Percentiles rank a stretch among this genome's conserved stretches.
These are phyloP conservation scores for Oncopeltus fasciatus DNA, from an alignment of 1,140 invertebrate genomes.

Conservation along the genomic window DNA sequence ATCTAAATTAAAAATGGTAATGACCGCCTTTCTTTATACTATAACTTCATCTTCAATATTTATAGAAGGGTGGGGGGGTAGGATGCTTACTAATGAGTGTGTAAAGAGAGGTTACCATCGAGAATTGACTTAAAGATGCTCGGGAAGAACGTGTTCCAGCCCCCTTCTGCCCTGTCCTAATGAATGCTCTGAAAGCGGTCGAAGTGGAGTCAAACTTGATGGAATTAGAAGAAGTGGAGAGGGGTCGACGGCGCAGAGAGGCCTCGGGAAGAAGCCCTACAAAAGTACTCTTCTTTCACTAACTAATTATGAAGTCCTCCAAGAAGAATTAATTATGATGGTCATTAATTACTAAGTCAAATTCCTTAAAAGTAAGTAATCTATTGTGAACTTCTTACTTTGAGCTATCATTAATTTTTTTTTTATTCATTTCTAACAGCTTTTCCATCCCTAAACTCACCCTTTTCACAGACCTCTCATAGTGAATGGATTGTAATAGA, in stretches of 20 bases:
- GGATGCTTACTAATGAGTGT: too few species aligned
- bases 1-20: too few species aligned
- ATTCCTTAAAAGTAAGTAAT: background rate
- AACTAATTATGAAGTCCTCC: background rate
- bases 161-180: background rate
- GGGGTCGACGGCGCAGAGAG: too few species aligned
- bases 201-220: background rate
- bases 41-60: too few species aligned
- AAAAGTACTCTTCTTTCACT: background rate
- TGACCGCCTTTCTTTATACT: too few species aligned
- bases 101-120: too few species aligned
- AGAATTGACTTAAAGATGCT: too few species aligned
- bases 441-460: background rate
- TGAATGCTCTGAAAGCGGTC: background rate
- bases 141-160: too few species aligned
- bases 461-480: too few species aligned
- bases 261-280: background rate
- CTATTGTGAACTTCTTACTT: background rate
- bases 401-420: background rate
- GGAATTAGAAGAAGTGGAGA: background rate
- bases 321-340: background rate
- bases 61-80: too few species aligned
- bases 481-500: too few species aligned
- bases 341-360: background rate
- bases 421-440: background rate